Evolutionary conservation across 2,797 vertebrate genomes (phyloP), one percentile per base, ranked within the genome.

Genomic region (Urophycis tenuis): DNA sequence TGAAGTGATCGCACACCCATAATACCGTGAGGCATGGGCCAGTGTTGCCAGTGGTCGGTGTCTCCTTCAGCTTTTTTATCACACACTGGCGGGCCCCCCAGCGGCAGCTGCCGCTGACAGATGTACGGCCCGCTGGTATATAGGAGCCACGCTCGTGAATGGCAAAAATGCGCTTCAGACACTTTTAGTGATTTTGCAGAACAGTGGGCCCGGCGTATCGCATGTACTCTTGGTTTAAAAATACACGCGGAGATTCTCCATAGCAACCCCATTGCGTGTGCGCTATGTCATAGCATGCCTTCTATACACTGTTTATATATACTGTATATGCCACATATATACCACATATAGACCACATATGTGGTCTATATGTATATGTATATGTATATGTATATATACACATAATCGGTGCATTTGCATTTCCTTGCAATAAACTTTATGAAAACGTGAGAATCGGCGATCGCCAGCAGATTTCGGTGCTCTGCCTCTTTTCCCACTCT

Each of bases 41-140:
- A 74, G n/a, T 19, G 71, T 72, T 73, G 75, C 72, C 81, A 45
- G 80, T 73, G 72, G 83, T 82, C 32, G 0, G 75, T 53, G 78
- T 81, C 22, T 36, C 4, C 84, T 83, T 81, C 77, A n/a, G 19
- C 45, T 15, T 82, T 75, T 76, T 75, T 74, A n/a, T n/a, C n/a
- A n/a, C 77, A 74, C 81, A 82, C 82, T 88, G 80, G 67, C 82
- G 84, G 88, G 84, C 84, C 85, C 90, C 88, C 87, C n/a, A n/a
- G 87, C 92, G 93, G 93, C 93, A 95, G 93, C 92, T 95, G 91
- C 89, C 92, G 91, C 87, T 88, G 92, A 94, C 91, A 92, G 82
- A 88, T 88, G 88, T 78, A 71, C 84, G 76, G 85, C 87, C 87
- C 76, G 71, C 77, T 84, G 78, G 5, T 84, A 84, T 77, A 85